A percentile compares a stretch with the other conserved stretches of the same genome.
Conservation (phyloP, 2,888 invertebrate genomes). For the Mechanitis mazaeus region DNA sequence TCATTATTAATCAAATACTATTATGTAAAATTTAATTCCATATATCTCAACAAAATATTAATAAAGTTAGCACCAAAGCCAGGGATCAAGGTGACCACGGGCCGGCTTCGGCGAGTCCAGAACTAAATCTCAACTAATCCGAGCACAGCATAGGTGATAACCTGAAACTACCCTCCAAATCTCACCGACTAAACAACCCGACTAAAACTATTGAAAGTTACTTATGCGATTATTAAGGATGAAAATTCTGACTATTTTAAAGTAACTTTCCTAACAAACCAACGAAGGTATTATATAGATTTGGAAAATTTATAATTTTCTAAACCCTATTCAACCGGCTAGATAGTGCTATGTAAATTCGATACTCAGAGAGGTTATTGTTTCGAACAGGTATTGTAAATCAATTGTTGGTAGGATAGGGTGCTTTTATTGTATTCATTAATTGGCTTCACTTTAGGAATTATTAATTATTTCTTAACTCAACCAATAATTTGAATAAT, state of each 20-base stretch:
- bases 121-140: slow-evolving; percentile 72
- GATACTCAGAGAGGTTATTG: slow-evolving; percentile 47
- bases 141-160: slow-evolving; percentile 68
- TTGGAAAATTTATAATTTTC: slow-evolving; percentile 60
- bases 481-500: not conserved
- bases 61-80: slow-evolving; percentile 51
- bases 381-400: slow-evolving; percentile 42
- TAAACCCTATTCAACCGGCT: slow-evolving; percentile 43
- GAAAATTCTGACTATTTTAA: slow-evolving; percentile 46
- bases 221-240: slow-evolving; percentile 49
- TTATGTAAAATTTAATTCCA: slow-evolving; percentile 10
- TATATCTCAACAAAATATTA: slow-evolving; percentile 34
- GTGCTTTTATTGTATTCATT: slow-evolving; percentile 30
- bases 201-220: slow-evolving; percentile 69
- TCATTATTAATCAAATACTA: not conserved
- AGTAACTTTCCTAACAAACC: slow-evolving; percentile 36
- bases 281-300: slow-evolving; percentile 53
- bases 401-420: slow-evolving; percentile 26
- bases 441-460: slow-evolving; percentile 25
- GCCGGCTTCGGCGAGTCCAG: slow-evolving; percentile 40
- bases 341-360: slow-evolving; percentile 62
- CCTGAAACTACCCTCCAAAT: slow-evolving; percentile 49
- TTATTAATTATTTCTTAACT: not conserved
- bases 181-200: slow-evolving; percentile 44
- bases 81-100: slow-evolving; percentile 67